Percentiles rank a stretch among this genome's conserved stretches.
Evolutionary conservation across 2,797 vertebrate species (phyloP).

Genomic region (Chrysocyon brachyurus): DNA sequence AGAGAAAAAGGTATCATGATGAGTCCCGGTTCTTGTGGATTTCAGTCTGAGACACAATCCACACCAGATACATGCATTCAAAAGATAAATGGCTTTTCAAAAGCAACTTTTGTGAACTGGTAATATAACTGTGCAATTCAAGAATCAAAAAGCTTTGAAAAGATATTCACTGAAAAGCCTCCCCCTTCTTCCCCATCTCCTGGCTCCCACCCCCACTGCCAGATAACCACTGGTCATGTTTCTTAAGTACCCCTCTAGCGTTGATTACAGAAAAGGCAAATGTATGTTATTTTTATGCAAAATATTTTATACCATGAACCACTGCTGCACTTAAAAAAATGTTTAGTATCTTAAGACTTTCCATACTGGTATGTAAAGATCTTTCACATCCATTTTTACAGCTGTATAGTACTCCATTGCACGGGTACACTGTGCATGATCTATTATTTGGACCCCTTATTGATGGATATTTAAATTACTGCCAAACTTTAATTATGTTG

Average conservation of each 20-base stretch:
- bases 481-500: background rate
- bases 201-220: background rate
- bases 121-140: background rate
- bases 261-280: background rate
- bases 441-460: background rate
- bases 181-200: background rate
- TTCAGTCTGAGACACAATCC: background rate
- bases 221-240: background rate
- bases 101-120: background rate
- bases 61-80: background rate
- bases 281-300: background rate
- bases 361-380: background rate
- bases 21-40: background rate
- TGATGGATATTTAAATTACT: background rate
- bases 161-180: background rate
- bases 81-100: constrained; percentile 27
- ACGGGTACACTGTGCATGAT: background rate
- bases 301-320: background rate
- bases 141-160: background rate
- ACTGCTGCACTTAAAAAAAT: background rate
- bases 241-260: background rate
- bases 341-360: background rate
- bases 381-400: background rate
- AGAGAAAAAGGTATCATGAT: background rate
- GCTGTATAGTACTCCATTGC: background rate